phyloP scores from a whole-genome alignment of 2,797 vertebrate genomes.

The Sciaenops ocellatus region DNA sequence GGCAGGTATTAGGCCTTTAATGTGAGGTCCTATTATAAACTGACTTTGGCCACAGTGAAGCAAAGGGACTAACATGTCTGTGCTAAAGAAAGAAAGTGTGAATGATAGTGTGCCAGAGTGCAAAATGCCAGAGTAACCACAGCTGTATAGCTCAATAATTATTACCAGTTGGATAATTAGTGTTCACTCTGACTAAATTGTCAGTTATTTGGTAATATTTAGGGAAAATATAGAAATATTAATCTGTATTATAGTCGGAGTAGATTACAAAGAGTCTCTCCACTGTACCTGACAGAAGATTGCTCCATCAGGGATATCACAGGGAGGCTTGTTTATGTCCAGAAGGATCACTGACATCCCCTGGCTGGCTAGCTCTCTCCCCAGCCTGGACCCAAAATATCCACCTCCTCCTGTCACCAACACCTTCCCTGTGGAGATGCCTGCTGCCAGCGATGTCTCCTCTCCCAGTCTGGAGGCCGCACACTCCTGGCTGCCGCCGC shows the following conservation, averaged over 20 bases:
- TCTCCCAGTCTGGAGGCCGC: constrained; percentile 52
- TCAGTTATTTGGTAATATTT: background rate
- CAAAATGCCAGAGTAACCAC: background rate
- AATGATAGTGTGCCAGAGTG: background rate
- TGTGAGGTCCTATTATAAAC: background rate
- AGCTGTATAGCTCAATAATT: background rate
- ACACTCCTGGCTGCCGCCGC: constrained; percentile 65
- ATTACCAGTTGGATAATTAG: background rate
- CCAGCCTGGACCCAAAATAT: constrained; percentile 93
- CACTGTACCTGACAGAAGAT: constrained; percentile 89
- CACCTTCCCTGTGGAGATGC: constrained; percentile 74
- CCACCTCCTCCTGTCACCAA: constrained; percentile 94
- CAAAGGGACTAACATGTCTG: background rate
- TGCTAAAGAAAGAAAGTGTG: background rate
- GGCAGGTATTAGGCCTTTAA: background rate
- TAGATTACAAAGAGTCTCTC: background rate
- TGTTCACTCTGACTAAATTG: background rate
- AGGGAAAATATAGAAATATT: background rate
- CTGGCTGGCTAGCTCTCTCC: constrained; percentile 84
- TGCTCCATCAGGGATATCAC: constrained; percentile 85
- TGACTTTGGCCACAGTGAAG: background rate
- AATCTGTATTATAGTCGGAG: background rate
- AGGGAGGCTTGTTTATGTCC: constrained; percentile 86
- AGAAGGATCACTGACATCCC: constrained; percentile 89
- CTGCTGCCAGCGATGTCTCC: constrained; percentile 24